These are phyloP conservation scores for Metellina segmentata DNA, from an alignment of 2,888 invertebrate species.

Conservation along the genomic window DNA sequence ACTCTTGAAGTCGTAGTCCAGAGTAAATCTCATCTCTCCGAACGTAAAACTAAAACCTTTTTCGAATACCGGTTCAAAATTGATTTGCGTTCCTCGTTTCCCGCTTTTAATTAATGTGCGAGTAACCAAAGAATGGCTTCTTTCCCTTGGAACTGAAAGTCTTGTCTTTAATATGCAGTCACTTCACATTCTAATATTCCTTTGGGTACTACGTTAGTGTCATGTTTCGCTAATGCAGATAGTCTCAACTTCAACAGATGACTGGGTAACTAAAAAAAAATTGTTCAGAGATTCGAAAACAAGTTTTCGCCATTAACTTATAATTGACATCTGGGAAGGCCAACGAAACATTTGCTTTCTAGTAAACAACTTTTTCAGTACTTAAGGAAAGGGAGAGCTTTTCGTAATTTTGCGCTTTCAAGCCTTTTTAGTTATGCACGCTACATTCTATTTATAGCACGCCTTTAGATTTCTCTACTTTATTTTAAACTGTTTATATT, in stretches of 20 bases:
- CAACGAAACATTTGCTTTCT: not conserved
- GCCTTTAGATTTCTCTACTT: no score
- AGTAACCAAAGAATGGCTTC: not conserved
- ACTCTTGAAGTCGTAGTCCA: no score
- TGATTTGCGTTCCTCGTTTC: not conserved
- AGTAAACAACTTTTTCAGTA: not conserved
- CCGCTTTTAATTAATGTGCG: not conserved
- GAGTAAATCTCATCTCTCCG: not conserved
- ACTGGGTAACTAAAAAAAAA: not conserved
- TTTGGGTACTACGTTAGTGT: not conserved
- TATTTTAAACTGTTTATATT: no score
- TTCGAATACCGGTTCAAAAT: not conserved
- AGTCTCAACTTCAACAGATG: not conserved
- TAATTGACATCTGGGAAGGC: not conserved
- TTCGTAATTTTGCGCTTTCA: no score
- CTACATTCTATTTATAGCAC: no score
- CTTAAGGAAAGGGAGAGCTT: not conserved
- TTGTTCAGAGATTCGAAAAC: not conserved
- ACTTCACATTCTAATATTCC: not conserved
- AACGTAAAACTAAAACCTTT: not conserved
- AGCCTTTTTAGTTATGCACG: no score
- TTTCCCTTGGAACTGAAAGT: not conserved
- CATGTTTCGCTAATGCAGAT: not conserved
- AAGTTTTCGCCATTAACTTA: constrained; percentile 1
- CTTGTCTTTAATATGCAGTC: not conserved